Evolutionary conservation across 2,113 vertebrate species (phyloP).

Genomic region (Nothocercus julius): DNA sequence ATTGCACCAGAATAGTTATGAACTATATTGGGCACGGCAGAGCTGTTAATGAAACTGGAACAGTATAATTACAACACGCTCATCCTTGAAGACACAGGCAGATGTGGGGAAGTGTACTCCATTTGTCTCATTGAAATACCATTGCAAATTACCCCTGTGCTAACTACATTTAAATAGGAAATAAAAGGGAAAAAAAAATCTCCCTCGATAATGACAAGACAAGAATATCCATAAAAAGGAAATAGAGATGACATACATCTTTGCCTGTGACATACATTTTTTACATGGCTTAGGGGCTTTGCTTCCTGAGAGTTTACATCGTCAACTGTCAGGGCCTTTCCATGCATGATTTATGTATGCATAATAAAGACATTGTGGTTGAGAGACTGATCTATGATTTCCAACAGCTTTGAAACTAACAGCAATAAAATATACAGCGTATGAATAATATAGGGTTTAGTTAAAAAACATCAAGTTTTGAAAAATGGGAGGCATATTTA

Average conservation of each 20-base stretch:
- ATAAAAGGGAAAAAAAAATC: neutral
- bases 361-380: conserved; percentile 65
- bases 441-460: conserved; percentile 32
- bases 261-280: conserved; percentile 55
- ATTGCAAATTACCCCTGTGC: neutral
- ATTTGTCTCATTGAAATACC: conserved; percentile 34
- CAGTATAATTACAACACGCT: neutral
- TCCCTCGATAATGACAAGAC: conserved; percentile 46
- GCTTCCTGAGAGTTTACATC: conserved; percentile 56
- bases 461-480: conserved; percentile 12
- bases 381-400: conserved; percentile 59
- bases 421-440: conserved; percentile 34
- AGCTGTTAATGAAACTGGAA: conserved; percentile 30
- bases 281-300: conserved; percentile 68
- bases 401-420: conserved; percentile 48
- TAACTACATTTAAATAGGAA: conserved; percentile 44
- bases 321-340: conserved; percentile 52
- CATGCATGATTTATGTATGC: conserved; percentile 69
- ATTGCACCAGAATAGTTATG: neutral
- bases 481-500: conserved; percentile 5
- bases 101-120: conserved; percentile 3
- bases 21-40: neutral
- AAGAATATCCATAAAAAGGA: conserved; percentile 50
- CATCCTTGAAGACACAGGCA: conserved; percentile 29
- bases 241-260: conserved; percentile 49